Base-by-base conservation (phyloP, 2,797 vertebrate genomes). In the Rhinichthys osculus region DNA sequence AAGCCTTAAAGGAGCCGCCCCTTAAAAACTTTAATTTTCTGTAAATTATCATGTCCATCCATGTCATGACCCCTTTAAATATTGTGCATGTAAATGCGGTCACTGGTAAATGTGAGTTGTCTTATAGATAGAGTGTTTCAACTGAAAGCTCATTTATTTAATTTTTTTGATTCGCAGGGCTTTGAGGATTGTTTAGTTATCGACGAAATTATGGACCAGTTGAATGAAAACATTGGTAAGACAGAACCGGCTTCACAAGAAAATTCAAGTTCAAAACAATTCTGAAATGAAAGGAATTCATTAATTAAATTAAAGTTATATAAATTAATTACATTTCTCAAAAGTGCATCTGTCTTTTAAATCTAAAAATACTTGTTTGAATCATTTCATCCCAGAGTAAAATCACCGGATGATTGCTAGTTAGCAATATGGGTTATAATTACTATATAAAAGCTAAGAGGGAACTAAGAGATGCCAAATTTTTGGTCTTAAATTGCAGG, bases 101-200 rank as follows among this genome's bases (percentile, higher is more conserved):
- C 40, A 72, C 4, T n/a, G 40, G 17, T 74, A 52, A 52, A 74
- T 52, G 4, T 52, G 47, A 33, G 4, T 3, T 73, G 21, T 57
- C 8, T 23, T 57, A 23, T 9, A n/a, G 21, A 11, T 23, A 9
- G 17, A 21, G 38, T 71, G 35, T n/a, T 52, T 78, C 4, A 62
- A 67, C 7, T 67, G 30, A 67, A 33, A 70, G 9, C 38, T 40
- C 2, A 35, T 70, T 70, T 23, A 50, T 79, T 76, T 81, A 78
- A 59, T 33, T 40, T 16, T 30, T 84, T 50, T 90, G 74, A 80
- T 87, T 88, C 87, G 8, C 57, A 99, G 98, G 98, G 98, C 78
- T 99, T 99, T 93, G 98, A 99, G 91, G 98, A 99, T 91, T 99
- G 98, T 89, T 93, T 98, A 64, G 97, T 99, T 33, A 98, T 99